Conservation (phyloP, 2,113 vertebrate genomes). For the Tretioscincus oriximinensis region DNA sequence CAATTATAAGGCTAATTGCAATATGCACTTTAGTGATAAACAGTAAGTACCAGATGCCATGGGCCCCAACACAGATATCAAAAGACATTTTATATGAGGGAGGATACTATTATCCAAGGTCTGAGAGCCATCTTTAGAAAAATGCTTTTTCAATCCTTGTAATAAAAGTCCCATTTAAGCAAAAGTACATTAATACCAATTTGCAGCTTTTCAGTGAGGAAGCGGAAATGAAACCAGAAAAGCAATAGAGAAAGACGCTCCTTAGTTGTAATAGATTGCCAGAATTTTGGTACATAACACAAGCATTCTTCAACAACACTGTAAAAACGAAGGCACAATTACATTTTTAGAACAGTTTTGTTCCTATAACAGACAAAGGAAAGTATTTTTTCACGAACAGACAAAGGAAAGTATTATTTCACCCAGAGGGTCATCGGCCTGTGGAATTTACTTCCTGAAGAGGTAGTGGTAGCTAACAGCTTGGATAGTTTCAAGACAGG, state of each 20-base stretch:
- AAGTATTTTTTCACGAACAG: too few species aligned
- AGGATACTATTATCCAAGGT: conserved; percentile 34
- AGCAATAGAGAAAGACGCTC: neutral
- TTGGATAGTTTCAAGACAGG: too few species aligned
- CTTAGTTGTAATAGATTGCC: neutral
- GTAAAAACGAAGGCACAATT: too few species aligned
- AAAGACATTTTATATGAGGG: conserved; percentile 27
- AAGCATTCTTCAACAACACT: neutral
- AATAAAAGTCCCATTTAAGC: conserved; percentile 12
- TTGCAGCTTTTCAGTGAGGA: neutral
- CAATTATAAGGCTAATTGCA: conserved; percentile 61
- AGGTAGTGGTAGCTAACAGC: too few species aligned
- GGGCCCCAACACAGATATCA: conserved; percentile 42
- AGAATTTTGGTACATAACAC: neutral
- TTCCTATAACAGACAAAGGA: too few species aligned
- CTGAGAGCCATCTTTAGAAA: conserved; percentile 15
- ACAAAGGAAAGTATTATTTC: too few species aligned
- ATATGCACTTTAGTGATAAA: conserved; percentile 59
- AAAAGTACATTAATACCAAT: neutral
- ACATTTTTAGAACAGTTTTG: neutral
- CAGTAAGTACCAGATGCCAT: conserved; percentile 36
- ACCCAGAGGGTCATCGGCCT: too few species aligned
- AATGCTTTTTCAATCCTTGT: too few species aligned
- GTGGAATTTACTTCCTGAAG: too few species aligned
- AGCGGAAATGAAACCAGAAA: neutral